Conservation (phyloP, 2,888 invertebrate genomes). For the Hirtodrosophila confusa region DNA sequence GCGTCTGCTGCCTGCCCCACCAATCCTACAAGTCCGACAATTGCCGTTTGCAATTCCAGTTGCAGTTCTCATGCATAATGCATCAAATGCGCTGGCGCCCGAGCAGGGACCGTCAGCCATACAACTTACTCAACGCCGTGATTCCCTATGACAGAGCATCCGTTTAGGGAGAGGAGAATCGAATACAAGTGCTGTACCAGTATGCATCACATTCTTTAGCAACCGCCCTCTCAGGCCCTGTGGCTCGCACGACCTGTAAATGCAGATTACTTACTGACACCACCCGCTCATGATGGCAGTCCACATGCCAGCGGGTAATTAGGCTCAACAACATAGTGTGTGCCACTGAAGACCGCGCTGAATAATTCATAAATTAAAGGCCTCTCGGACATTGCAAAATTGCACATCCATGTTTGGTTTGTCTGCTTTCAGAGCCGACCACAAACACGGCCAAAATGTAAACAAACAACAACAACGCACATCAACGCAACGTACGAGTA, state of each 20-base stretch:
- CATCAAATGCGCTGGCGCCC: conserved; percentile 45
- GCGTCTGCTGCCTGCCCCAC: conserved; percentile 21
- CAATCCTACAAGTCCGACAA: conserved; percentile 38
- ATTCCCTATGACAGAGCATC: conserved; percentile 23
- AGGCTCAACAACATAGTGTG: conserved; percentile 51
- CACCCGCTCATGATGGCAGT: background rate
- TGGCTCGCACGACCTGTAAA: conserved; percentile 8
- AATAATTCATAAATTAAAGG: conserved; percentile 69
- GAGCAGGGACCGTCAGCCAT: conserved; percentile 48
- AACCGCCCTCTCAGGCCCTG: too few species aligned
- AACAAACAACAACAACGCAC: conserved; percentile 55
- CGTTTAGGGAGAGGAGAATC: conserved; percentile 10
- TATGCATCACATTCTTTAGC: conserved; percentile 30
- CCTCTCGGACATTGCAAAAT: conserved; percentile 27
- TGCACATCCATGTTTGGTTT: conserved; percentile 17
- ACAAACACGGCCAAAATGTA: conserved; percentile 64
- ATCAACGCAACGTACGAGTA: background rate
- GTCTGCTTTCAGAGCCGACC: conserved; percentile 49
- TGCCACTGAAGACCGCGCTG: conserved; percentile 60
- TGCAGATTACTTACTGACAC: conserved; percentile 38
- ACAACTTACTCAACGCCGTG: conserved; percentile 50
- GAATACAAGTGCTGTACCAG: background rate
- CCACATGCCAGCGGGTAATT: conserved; percentile 59
- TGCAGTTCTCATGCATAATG: conserved; percentile 66
- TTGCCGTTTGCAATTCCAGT: conserved; percentile 45